Percentiles rank a stretch among this genome's conserved stretches.
Evolutionary conservation across 2,113 vertebrate species (phyloP).

Genomic region (Athene noctua): DNA sequence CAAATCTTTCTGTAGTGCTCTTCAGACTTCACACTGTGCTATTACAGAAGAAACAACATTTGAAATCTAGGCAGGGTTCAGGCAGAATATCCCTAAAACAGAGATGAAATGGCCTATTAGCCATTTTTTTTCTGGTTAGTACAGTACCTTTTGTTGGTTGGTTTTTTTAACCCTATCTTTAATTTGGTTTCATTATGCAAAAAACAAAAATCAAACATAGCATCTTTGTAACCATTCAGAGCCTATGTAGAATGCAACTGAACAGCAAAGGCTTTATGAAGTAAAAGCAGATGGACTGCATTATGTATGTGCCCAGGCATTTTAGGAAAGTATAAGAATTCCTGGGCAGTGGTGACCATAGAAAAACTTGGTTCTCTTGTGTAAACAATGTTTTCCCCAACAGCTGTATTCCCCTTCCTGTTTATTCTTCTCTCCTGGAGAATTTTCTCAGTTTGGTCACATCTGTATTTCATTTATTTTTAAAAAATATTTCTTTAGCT

Average conservation of each 20-base stretch:
- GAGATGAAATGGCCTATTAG: background rate
- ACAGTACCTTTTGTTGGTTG: background rate
- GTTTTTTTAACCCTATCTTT: background rate
- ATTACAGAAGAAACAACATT: background rate
- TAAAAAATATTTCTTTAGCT: conserved; percentile 35
- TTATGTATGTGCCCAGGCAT: conserved; percentile 36
- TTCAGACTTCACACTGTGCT: background rate
- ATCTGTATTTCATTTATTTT: conserved; percentile 62
- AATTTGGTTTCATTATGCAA: background rate
- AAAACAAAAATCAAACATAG: background rate
- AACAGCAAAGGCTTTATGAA: conserved; percentile 6
- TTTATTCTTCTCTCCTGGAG: conserved; percentile 57
- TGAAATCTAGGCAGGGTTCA: background rate
- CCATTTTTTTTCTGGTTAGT: background rate
- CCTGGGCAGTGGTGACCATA: conserved; percentile 21
- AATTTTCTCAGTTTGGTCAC: conserved; percentile 16
- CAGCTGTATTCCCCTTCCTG: conserved; percentile 66
- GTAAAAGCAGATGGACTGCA: conserved; percentile 43
- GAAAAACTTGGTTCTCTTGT: conserved; percentile 48
- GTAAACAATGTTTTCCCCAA: conserved; percentile 61
- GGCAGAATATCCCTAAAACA: background rate
- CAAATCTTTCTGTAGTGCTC: background rate
- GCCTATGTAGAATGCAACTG: background rate
- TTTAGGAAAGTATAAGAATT: conserved; percentile 45
- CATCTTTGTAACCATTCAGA: background rate